Evolutionary conservation across 2,888 invertebrate genomes (phyloP), one percentile per base, ranked within the genome.

Genomic region (Rhynchonema sp.): DNA sequence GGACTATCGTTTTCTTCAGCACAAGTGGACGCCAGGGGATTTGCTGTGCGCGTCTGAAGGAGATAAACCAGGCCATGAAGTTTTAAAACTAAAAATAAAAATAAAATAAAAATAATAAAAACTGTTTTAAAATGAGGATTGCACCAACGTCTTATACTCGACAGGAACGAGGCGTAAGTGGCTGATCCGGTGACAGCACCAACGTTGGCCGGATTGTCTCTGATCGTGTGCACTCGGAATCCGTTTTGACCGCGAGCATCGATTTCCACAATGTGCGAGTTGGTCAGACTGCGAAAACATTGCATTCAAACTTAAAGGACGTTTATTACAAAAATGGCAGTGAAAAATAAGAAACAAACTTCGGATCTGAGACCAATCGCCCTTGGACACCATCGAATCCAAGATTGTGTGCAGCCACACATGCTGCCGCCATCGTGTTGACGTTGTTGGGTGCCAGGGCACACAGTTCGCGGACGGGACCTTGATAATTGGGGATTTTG

Each of bases 341-440:
- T 38, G 3, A 23, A 49, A 49, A 23, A 25, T 3, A 53, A 53
- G 23, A 9, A 30, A 61, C 66, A 62, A 66, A 79, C 78, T 68
- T 72, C 22, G 79, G 77, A 68, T 80, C 79, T 20, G 79, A 69
- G 26, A 80, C 68, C 1, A 80, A 69, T 59, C 72, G 70, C 6
- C 78, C 79, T 46, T 69, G 68, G 1, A 77, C 77, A 60, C 71
- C 69, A 63, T 79, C 78, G 67, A 79, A 78, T 13, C 79, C 79
- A 26, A 79, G 70, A 63, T 74, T 78, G 63, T 74, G 74, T 2
- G 76, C 79, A 1, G 78, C 77, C 29, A 79, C 64, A 1, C 78
- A 76, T 2, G 78, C 80, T 2, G 77, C 79, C 23, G 80, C 80
- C 80, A 80, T 80, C 9, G 80, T 79, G 71, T 80, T 80, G 22